Evolutionary conservation across 2,888 invertebrate genomes (phyloP).

Genomic region (Brachyopa scutellaris): DNA sequence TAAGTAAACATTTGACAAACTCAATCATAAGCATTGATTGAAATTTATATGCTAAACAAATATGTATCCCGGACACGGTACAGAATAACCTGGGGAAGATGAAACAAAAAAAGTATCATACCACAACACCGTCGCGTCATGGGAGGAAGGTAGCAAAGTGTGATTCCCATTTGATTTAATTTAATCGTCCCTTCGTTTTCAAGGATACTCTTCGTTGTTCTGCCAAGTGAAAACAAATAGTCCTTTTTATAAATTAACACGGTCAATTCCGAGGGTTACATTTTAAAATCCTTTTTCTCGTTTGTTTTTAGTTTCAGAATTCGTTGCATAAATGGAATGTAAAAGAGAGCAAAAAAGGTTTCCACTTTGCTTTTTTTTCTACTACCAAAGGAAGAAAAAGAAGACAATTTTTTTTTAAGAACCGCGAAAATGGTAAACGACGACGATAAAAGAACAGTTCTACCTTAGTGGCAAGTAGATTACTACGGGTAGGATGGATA

Average conservation of each 20-base stretch:
- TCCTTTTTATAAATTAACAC: slow-evolving; percentile 59
- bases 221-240: slow-evolving; percentile 50
- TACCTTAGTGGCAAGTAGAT: slow-evolving; percentile 58
- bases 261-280: slow-evolving; percentile 45
- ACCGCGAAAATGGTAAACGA: slow-evolving; percentile 68
- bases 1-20: too few species aligned
- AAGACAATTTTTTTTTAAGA: slow-evolving; percentile 52
- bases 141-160: slow-evolving; percentile 26
- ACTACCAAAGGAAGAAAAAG: not conserved
- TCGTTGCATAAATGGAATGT: slow-evolving; percentile 8
- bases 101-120: too few species aligned
- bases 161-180: slow-evolving; percentile 56
- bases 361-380: not conserved
- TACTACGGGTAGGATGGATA: slow-evolving; percentile 49
- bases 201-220: not conserved
- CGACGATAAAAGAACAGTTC: slow-evolving; percentile 60
- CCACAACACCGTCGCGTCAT: slow-evolving; percentile 5
- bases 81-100: too few species aligned
- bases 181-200: slow-evolving; percentile 33
- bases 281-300: slow-evolving; percentile 4
- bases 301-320: slow-evolving; percentile 20
- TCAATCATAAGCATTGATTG: too few species aligned
- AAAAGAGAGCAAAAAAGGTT: slow-evolving; percentile 9
- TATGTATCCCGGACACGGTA: too few species aligned
- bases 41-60: too few species aligned